These are phyloP conservation scores for Poliocrania exsul DNA, from an alignment of 2,797 vertebrate genomes.

Conservation along the genomic window DNA sequence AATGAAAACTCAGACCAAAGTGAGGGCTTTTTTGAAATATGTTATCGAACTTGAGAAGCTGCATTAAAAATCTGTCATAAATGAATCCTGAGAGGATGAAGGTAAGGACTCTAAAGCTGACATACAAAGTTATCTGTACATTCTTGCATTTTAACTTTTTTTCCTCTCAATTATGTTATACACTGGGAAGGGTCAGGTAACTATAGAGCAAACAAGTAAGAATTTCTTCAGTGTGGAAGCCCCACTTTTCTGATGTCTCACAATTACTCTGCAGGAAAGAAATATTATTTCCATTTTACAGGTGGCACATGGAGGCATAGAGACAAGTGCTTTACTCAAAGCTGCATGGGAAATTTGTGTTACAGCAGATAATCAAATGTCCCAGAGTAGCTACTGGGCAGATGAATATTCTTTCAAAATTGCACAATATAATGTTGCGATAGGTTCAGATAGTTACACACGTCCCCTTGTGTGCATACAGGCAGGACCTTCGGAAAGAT, in stretches of 20 bases:
- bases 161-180: background rate
- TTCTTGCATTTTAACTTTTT: background rate
- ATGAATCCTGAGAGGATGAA: background rate
- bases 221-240: background rate
- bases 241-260: background rate
- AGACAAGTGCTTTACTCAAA: background rate
- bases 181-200: background rate
- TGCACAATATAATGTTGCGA: background rate
- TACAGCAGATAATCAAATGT: background rate
- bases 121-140: background rate
- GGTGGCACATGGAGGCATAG: background rate
- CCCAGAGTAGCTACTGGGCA: background rate
- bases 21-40: fast-evolving
- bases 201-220: background rate
- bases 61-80: background rate
- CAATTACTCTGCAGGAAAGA: background rate
- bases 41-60: background rate
- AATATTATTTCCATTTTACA: background rate
- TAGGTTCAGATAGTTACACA: background rate
- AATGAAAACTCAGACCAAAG: background rate
- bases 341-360: background rate
- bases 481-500: background rate
- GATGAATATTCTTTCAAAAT: background rate
- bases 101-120: background rate
- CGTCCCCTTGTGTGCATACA: background rate